phyloP scores from a whole-genome alignment of 2,888 invertebrate species.

The Ellobium chinense region DNA sequence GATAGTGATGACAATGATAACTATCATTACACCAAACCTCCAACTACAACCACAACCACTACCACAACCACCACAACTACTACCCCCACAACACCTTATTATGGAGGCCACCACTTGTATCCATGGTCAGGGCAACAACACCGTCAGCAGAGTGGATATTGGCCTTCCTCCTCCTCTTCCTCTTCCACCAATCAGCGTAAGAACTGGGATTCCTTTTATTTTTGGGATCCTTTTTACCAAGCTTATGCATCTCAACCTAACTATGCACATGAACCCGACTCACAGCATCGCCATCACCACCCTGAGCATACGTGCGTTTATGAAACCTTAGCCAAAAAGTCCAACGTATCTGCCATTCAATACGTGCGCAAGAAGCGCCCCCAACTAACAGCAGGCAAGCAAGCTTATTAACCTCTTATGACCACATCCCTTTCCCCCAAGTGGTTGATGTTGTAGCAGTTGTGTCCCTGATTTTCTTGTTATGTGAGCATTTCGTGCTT shows the following conservation, averaged over 20 bases:
- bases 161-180: constrained; percentile 18
- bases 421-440: not conserved
- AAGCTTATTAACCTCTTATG: constrained; percentile 39
- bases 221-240: constrained; percentile 42
- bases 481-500: constrained; percentile 46
- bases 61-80: constrained; percentile 50
- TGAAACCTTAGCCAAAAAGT: constrained; percentile 74
- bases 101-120: constrained; percentile 9
- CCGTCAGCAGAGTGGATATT: not conserved
- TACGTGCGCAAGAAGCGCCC: constrained; percentile 70
- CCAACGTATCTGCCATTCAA: constrained; percentile 70
- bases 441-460: constrained; percentile 5
- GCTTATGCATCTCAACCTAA: constrained; percentile 45
- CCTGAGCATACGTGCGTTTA: constrained; percentile 70
- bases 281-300: constrained; percentile 50
- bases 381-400: constrained; percentile 73
- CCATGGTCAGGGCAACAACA: constrained; percentile 11
- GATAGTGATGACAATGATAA: constrained; percentile 27
- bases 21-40: constrained; percentile 28
- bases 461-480: constrained; percentile 50
- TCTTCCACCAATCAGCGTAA: constrained; percentile 46
- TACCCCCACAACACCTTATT: constrained; percentile 23
- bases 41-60: constrained; percentile 49
- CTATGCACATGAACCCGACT: constrained; percentile 18
- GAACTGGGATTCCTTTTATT: constrained; percentile 44